Percentiles rank a stretch among this genome's conserved stretches.
Conservation (phyloP, 2,113 vertebrate species). For the Strigops habroptila region DNA sequence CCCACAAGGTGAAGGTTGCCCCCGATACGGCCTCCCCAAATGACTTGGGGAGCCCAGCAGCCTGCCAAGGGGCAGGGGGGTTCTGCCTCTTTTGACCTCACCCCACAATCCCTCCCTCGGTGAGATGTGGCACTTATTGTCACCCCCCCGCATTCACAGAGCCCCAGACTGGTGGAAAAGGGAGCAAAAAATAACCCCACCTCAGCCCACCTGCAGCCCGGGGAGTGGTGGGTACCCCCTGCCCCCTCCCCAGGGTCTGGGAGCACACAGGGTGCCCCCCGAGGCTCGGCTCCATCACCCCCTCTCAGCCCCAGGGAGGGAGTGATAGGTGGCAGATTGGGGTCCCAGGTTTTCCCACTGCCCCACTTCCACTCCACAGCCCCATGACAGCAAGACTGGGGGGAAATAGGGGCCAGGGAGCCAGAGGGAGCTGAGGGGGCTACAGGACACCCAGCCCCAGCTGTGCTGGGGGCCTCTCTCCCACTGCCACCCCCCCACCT, state of each 20-base stretch:
- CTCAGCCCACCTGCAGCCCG: not conserved
- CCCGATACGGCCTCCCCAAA: not conserved
- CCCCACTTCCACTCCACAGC: not conserved
- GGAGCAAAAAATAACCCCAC: not conserved
- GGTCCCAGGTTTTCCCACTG: not conserved
- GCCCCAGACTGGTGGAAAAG: not conserved
- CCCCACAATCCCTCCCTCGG: rapidly evolving
- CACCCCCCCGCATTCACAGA: rapidly evolving
- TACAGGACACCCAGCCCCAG: not conserved
- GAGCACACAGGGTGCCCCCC: too few species aligned
- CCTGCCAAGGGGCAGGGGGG: not conserved
- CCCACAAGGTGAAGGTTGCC: too few species aligned
- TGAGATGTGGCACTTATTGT: not conserved
- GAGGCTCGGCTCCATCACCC: not conserved
- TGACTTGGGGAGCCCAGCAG: not conserved
- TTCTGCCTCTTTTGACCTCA: not conserved
- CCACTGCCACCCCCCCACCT: rapidly evolving
- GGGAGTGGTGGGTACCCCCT: rapidly evolving
- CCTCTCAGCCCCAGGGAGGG: not conserved
- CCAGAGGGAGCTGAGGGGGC: rapidly evolving
- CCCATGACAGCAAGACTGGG: not conserved
- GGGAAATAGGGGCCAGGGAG: not conserved
- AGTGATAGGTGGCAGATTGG: not conserved
- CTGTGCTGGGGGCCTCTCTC: not conserved
- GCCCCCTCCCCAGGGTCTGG: rapidly evolving